These are phyloP conservation scores for Eupsilia transversa DNA, from an alignment of 2,888 invertebrate species.

Conservation along the genomic window DNA sequence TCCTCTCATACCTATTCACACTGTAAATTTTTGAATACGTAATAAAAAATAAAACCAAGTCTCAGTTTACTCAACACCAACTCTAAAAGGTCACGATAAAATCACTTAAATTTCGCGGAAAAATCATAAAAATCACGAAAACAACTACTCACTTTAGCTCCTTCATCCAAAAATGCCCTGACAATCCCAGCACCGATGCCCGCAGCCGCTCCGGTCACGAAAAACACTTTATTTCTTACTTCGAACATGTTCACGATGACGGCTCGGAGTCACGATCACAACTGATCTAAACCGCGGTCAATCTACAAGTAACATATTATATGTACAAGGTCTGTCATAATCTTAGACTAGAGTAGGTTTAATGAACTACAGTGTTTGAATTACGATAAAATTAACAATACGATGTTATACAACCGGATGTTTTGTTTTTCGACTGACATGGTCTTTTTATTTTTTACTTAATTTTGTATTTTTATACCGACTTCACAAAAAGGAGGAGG, in stretches of 20 bases:
- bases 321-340: neutral
- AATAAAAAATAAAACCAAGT: neutral
- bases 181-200: slow-evolving; percentile 83
- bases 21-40: too few species aligned
- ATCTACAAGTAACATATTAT: slow-evolving; percentile 22
- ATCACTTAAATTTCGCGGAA: neutral
- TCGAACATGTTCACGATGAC: slow-evolving; percentile 72
- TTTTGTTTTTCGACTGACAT: too few species aligned
- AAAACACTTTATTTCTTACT: slow-evolving; percentile 77
- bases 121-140: neutral
- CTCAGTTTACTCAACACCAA: neutral
- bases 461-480: too few species aligned
- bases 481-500: too few species aligned
- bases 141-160: slow-evolving; percentile 77
- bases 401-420: too few species aligned
- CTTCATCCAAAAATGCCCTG: slow-evolving; percentile 75
- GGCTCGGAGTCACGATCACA: neutral
- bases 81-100: neutral
- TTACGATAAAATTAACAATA: slow-evolving; percentile 27
- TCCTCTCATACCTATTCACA: too few species aligned
- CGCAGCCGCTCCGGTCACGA: slow-evolving; percentile 83
- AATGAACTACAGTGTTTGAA: slow-evolving; percentile 30
- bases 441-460: too few species aligned
- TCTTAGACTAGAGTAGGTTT: neutral
- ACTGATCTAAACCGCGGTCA: slow-evolving; percentile 17